Evolutionary conservation across 2,888 invertebrate species (phyloP).

Genomic region (Drosophila histrio): DNA sequence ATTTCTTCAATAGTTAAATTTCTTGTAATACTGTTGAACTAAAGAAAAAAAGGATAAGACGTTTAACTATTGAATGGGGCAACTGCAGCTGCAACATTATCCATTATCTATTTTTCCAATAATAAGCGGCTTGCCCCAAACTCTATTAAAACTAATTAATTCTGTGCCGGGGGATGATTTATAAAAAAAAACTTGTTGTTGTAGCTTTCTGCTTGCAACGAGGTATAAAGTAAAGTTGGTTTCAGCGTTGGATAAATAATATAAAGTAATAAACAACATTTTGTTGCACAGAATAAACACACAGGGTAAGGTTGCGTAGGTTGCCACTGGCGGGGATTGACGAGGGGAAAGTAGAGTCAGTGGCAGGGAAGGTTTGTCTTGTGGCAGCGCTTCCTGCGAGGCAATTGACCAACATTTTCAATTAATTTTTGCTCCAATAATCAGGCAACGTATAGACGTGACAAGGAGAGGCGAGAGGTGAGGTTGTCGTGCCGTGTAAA

Average conservation of each 20-base stretch:
- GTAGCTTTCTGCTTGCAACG: neutral
- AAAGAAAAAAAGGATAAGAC: neutral
- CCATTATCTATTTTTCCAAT: conserved; percentile 6
- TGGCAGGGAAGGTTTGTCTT: neutral
- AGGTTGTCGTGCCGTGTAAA: conserved; percentile 51
- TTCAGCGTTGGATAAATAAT: conserved; percentile 41
- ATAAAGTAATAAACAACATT: conserved; percentile 54
- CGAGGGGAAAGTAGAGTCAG: neutral
- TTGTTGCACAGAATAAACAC: conserved; percentile 33
- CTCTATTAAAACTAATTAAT: conserved; percentile 71
- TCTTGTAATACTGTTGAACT: neutral
- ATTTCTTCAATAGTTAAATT: conserved; percentile 5
- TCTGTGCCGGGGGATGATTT: conserved; percentile 21
- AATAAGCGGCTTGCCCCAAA: conserved; percentile 24
- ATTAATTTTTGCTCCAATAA: conserved; percentile 83
- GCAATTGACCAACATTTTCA: conserved; percentile 83
- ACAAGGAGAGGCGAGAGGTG: conserved; percentile 16
- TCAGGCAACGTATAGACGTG: conserved; percentile 63
- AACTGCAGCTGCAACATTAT: neutral
- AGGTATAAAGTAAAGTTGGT: conserved; percentile 25
- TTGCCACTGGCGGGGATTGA: neutral
- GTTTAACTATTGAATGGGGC: neutral
- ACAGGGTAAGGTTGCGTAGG: conserved; percentile 8
- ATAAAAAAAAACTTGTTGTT: conserved; percentile 35
- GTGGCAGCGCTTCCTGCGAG: conserved; percentile 46